Percentiles rank a stretch among this genome's conserved stretches.
These are phyloP conservation scores for Anaspis maculata DNA, from an alignment of 2,888 invertebrate genomes.

Conservation along the genomic window DNA sequence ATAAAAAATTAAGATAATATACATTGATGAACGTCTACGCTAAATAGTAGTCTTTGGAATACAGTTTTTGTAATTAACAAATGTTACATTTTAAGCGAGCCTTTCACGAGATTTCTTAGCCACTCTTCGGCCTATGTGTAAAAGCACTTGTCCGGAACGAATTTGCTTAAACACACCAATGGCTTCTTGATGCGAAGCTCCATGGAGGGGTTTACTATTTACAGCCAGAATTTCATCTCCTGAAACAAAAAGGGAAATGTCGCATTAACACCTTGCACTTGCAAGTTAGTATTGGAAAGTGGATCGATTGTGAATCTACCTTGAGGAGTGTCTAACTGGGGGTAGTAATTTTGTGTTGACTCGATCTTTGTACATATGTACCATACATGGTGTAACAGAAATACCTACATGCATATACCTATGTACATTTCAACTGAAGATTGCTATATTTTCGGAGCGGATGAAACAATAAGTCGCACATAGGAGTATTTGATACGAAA, in stretches of 20 bases:
- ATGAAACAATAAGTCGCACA: too few species aligned
- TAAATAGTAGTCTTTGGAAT: constrained; percentile 28
- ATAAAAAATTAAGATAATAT: constrained; percentile 16
- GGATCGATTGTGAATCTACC: too few species aligned
- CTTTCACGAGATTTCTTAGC: constrained; percentile 35
- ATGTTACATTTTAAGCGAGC: constrained; percentile 26
- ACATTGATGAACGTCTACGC: constrained; percentile 15
- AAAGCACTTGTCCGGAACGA: constrained; percentile 64
- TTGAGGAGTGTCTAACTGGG: too few species aligned
- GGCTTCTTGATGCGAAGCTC: constrained; percentile 70
- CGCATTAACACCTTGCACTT: constrained; percentile 13
- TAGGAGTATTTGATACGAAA: too few species aligned
- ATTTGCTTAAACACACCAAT: constrained; percentile 73
- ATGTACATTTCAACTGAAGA: too few species aligned
- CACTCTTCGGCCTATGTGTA: constrained; percentile 57
- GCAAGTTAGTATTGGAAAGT: too few species aligned
- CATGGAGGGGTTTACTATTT: constrained; percentile 68
- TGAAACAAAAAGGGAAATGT: constrained; percentile 39
- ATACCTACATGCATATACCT: too few species aligned
- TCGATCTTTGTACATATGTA: too few species aligned
- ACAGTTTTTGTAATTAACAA: constrained; percentile 20
- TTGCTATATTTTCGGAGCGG: too few species aligned
- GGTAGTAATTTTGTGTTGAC: too few species aligned
- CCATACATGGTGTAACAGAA: too few species aligned
- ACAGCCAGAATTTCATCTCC: constrained; percentile 77